Evolutionary conservation across 2,888 invertebrate species (phyloP), one percentile per base, ranked within the genome.

Genomic region (Troides oblongomaculatus): DNA sequence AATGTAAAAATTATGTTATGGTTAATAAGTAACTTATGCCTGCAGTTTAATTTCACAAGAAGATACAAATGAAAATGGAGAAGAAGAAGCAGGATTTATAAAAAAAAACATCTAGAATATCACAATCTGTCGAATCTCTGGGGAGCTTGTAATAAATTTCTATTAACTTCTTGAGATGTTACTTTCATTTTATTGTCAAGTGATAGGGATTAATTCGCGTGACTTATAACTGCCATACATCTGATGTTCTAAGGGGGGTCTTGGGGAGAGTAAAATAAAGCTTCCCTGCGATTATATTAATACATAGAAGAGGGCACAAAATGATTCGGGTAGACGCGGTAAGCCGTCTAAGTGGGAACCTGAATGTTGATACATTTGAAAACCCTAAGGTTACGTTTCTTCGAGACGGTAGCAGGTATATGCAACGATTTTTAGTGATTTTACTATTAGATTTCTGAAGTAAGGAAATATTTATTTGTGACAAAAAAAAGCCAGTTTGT

Each of bases 161-260:
- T 88, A 88, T 93, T 89, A 87, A 90, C 91, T 88, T 88, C 90
- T 85, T 88, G 84, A 85, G 87, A 89, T 85, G 89, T 88, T 82
- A 87, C 89, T 88, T 90, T 85, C 81, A 89, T 89, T 90, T 90
- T 89, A 86, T 90, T 93, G 85, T 88, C 86, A 84, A 92, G 88
- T 88, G 89, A 89, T 90, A 90, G 86, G 87, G 93, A 91, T 92
- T 93, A 93, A 88, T 92, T 89, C 85, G 80, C 86, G 81, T 91
- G 90, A 92, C 93, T 93, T 90, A 93, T 92, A 88, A 92, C 90
- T 87, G 92, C 85, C 86, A 93, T 93, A 89, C 87, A 90, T 93
- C 87, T 87, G 82, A 85, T 84, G 88, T 87, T 87, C 84, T 81
- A 75, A 8, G 80, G 81, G 25, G 84, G 81, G 81, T 73, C 56